Base-by-base conservation (phyloP, 2,797 vertebrate species). In the Tapera naevia region DNA sequence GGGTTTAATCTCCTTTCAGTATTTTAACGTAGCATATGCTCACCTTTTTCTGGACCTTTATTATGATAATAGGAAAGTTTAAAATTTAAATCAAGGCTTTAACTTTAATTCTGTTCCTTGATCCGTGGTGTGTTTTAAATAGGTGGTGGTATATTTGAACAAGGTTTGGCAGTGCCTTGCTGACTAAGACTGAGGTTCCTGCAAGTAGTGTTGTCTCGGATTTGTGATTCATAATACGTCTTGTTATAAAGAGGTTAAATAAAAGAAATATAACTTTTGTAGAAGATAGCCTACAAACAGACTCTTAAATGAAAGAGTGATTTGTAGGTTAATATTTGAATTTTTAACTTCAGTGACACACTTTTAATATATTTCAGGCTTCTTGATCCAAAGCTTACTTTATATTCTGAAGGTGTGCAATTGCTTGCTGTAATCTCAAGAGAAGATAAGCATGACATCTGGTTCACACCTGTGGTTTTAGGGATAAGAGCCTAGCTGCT, bases 401-500 rank as follows among this genome's bases (percentile, higher is more conserved):
- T 94, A 94, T 97, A 98, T 98, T 98, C 98, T 58, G 71, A 93
- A 96, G 78, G 95, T 35, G 13, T 89, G 90, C 60, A 22, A 94
- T 93, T 97, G 96, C 97, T 97, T 97, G 96, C 97, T 97, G 84
- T 96, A 97, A 96, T 97, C 97, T 97, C 95, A 94, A 85, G 97
- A 96, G 96, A 94, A 98, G 97, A 98, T 96, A 97, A 97, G 96
- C 94, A 30, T 96, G 97, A 95, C 97, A 96, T 97, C 96, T 97
- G 97, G 96, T 97, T 97, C 95, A 94, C 97, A 98, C 97, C 97
- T 98, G 97, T 94, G 97, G 95, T 96, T 97, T 93, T 95, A 89
- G 85, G 96, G 97, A 97, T 96, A 93, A 97, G 96, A 96, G 81
- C 25, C 0, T 86, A 94, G 95, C 86, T 94, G 75, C 91, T 97